Evolutionary conservation across 2,888 invertebrate species (phyloP), one percentile per base, ranked within the genome.

Genomic region (Drosophila mettleri): DNA sequence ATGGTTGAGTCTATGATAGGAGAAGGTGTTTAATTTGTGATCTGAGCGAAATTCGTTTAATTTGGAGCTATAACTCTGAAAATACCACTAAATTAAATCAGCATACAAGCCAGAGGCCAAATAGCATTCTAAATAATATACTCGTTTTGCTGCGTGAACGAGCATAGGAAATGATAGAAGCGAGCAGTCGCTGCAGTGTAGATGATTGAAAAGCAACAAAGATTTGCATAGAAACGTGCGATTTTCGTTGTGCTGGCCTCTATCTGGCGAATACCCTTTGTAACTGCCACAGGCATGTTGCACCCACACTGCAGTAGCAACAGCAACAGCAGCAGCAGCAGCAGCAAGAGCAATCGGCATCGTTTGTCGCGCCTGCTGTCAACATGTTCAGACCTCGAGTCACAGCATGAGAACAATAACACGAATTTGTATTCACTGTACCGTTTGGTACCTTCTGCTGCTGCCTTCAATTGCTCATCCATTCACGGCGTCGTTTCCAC

Each of bases 161-260:
- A 22, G 49, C 16, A 49, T 49, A 7, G 58, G 33, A 43, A 59
- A 64, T 55, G 61, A 70, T 70, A 58, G 77, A 74, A 70, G 63
- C 67, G 22, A 75, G 58, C 45, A 60, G 68, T 45, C 22, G 59
- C 33, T 53, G 57, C 59, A 58, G 70, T 76, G 80, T 52, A 71
- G 81, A 72, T 84, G 85, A 86, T 86, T 83, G 80, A 82, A 77
- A 77, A 86, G 87, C 79, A 60, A 52, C 87, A 59, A 78, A 86
- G 85, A 83, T 86, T 83, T 83, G 85, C 83, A 83, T 83, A 85
- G 87, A 86, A 86, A 86, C 83, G 87, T 83, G 83, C 87, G 87
- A 86, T 81, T 86, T 86, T 78, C 67, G 75, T 62, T 71, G 58
- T 69, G 68, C 63, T 43, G 81, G 75, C 79, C 79, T 80, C 67